Percentiles rank a stretch among this genome's conserved stretches.
phyloP scores from a whole-genome alignment of 2,888 invertebrate species.

The Acanthococcus lagerstroemiae region DNA sequence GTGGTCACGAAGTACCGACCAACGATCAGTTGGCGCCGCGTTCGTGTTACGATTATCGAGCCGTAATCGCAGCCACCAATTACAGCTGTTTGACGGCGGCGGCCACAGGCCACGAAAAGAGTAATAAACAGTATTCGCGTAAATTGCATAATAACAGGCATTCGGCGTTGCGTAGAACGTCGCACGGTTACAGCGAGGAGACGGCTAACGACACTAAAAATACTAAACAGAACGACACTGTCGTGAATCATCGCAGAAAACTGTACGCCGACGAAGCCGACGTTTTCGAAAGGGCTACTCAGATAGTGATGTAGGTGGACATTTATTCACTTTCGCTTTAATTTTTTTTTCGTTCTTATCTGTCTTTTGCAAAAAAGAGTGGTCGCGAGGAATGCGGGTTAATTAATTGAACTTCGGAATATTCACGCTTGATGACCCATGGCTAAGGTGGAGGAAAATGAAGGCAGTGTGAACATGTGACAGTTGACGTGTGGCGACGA shows the following conservation, averaged over 20 bases:
- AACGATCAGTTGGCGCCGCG: conserved; percentile 27
- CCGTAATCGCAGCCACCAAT: neutral
- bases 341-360: too few species aligned
- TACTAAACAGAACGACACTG: neutral
- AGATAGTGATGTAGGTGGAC: conserved; percentile 71
- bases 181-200: neutral
- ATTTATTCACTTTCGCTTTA: neutral
- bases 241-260: conserved; percentile 11
- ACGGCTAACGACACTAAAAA: conserved; percentile 5
- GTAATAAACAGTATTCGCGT: neutral
- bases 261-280: conserved; percentile 59
- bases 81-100: neutral
- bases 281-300: conserved; percentile 75
- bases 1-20: neutral
- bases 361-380: too few species aligned
- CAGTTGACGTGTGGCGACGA: too few species aligned
- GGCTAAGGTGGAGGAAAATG: too few species aligned
- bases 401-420: too few species aligned
- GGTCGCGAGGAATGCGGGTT: too few species aligned
- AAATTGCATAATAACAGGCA: conserved; percentile 13
- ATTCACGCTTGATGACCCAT: too few species aligned
- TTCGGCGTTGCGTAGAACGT: conserved; percentile 7
- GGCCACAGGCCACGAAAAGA: neutral
- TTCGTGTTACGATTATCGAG: conserved; percentile 31
- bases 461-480: too few species aligned